Evolutionary conservation across 2,888 invertebrate species (phyloP), one percentile per base, ranked within the genome.

Genomic region (Trichacis sp.): DNA sequence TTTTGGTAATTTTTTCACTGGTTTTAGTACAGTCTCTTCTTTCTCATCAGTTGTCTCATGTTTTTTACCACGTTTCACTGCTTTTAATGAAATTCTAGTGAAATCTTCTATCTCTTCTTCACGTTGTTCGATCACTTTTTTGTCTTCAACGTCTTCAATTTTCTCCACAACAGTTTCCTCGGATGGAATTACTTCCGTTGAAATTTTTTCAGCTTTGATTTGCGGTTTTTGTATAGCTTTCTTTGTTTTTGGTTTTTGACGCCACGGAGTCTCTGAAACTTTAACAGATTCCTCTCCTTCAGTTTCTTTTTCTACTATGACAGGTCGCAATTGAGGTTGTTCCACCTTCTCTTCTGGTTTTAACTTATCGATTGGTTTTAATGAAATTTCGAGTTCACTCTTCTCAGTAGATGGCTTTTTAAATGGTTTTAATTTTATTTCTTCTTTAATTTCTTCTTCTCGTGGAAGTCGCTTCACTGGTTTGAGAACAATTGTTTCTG

Each of bases 311-410:
- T 61, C 63, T 47, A 63, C 49, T 33, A 5, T 4, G 11, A 18
- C 24, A 82, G 81, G 69, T 81, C 81, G 73, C 51, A 38, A 71
- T 62, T 64, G 73, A 68, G 73, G 57, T 52, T 68, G 50, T 65
- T 69, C 63, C 72, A 76, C 17, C 64, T 61, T 42, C 72, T 47
- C 76, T 68, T 67, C 63, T 1, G 69, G 59, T 52, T 72, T 75
- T 19, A 73, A 73, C 36, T 64, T 69, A 40, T 66, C 67, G 5
- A 70, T 51, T 40, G 71, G 73, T 54, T 74, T 73, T 12, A 74
- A 61, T 20, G 45, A 54, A 20, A 70, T 56, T 58, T 70, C 54
- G 1, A 45, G 6, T 12, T 30, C 53, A 2, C 19, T 49, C 36
- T 65, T 2, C 56, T 55, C 30, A 14, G 15, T 52, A 42, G n/a